Evolutionary conservation across 2,113 vertebrate genomes (phyloP), one percentile per base, ranked within the genome.

Genomic region (Neogobius melanostomus): DNA sequence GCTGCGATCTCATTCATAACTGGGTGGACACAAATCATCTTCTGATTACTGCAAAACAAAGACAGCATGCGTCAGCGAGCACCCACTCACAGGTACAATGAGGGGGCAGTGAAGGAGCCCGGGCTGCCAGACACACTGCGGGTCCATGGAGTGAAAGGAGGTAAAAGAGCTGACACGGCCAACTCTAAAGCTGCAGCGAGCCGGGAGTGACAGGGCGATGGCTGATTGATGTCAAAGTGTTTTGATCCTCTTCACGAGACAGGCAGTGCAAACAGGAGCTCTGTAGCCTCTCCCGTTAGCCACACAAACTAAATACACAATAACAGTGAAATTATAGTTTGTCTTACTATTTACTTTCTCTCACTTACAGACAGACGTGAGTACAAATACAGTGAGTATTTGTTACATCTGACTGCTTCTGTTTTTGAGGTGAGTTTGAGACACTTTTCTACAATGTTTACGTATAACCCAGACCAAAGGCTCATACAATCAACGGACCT

Each of bases 181-280:
- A 56, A 71, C 59, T 61, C 56, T 68, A 12, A 71, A 75, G 67
- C 70, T 73, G 79, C 66, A 54, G 52, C 63, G 71, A 64, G 8
- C 61, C 57, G 54, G 68, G 46, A 43, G 79, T 66, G 71, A 79
- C 74, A 81, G 42, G 70, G 76, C 62, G 74, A 64, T 71, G 76
- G 68, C 72, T 72, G 72, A 47, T 44, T 74, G 59, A 69, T 72
- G 67, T 82, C 79, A 82, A 53, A 65, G 76, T 72, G 70, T 71
- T 74, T 76, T 68, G 80, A 64, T 68, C 43, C 8, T 73, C 63
- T 68, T 17, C 66, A 72, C 72, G 54, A 64, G 64, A 72, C 59
- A 54, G 59, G 57, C 45, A 59, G 52, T 36, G 69, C 73, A 82
- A 84, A 77, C 68, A 79, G 57, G 54, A 1, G 66, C 43, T 28